phyloP scores from a whole-genome alignment of 2,888 invertebrate species.

The Polyommatus icarus region DNA sequence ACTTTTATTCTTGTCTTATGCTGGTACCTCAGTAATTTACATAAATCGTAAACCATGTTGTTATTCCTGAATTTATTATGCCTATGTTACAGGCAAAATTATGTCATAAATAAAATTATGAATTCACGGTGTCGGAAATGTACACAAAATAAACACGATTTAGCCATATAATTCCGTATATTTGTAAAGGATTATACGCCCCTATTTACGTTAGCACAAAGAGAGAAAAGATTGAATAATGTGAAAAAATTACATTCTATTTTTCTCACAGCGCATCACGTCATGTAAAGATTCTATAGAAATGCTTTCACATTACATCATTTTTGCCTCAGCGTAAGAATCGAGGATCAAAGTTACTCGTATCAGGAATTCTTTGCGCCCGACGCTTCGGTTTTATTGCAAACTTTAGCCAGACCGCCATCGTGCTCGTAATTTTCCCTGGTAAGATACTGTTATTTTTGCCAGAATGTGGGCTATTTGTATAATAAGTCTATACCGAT shows the following conservation, averaged over 20 bases:
- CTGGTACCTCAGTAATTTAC: neutral
- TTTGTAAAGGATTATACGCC: constrained; percentile 17
- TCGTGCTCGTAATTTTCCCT: constrained; percentile 31
- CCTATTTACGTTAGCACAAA: constrained; percentile 11
- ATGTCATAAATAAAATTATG: neutral
- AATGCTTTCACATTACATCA: constrained; percentile 47
- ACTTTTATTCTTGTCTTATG: too few species aligned
- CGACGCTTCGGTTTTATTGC: constrained; percentile 32
- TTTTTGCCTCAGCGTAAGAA: constrained; percentile 43
- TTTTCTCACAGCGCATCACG: constrained; percentile 33
- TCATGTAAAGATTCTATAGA: constrained; percentile 43
- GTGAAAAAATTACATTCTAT: constrained; percentile 35
- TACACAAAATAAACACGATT: neutral
- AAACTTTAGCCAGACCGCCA: constrained; percentile 12
- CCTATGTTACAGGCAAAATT: neutral
- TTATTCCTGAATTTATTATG: neutral
- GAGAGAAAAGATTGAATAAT: constrained; percentile 21
- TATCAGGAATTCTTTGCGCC: constrained; percentile 52
- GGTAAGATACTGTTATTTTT: constrained; percentile 37
- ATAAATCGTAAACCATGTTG: neutral
- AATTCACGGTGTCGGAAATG: neutral
- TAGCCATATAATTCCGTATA: neutral
- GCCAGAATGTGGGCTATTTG: constrained; percentile 68
- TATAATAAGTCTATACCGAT: constrained; percentile 74
- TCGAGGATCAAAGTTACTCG: constrained; percentile 49